Evolutionary conservation across 2,113 vertebrate genomes (phyloP).

Genomic region (Ptyas mucosa): DNA sequence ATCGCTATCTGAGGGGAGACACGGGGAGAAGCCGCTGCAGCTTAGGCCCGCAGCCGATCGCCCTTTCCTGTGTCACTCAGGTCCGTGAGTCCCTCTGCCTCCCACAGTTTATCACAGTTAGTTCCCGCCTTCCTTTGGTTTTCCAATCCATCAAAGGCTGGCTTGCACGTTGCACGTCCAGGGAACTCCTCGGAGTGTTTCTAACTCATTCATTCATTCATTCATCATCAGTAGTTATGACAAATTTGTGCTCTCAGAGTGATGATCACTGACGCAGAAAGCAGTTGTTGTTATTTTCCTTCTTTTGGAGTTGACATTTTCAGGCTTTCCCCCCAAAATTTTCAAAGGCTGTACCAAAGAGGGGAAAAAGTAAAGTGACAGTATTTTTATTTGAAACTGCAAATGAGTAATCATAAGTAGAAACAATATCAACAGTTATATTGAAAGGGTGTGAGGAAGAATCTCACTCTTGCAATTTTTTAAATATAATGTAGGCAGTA

Average conservation of each 20-base stretch:
- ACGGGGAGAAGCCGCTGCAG: slow-evolving; percentile 10
- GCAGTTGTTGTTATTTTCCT: neutral
- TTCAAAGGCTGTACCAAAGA: neutral
- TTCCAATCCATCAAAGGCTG: neutral
- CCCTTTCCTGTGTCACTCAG: slow-evolving; percentile 57
- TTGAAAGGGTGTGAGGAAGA: neutral
- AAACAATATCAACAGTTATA: neutral
- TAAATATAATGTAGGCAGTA: neutral
- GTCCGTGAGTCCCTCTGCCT: neutral
- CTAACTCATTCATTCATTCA: neutral
- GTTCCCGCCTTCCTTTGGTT: neutral
- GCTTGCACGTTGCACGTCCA: neutral
- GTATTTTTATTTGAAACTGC: neutral
- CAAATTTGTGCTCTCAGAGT: neutral
- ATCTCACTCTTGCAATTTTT: neutral
- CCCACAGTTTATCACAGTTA: too few relatives aligned
- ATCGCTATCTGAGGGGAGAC: neutral
- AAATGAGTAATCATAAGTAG: neutral
- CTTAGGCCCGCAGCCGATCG: slow-evolving; percentile 36
- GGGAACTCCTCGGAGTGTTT: neutral
- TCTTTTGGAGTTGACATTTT: neutral
- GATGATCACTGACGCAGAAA: neutral
- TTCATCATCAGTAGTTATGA: neutral
- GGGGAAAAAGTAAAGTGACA: neutral
- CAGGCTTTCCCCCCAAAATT: neutral